Evolutionary conservation across 2,113 vertebrate genomes (phyloP).

Genomic region (Ploceus nigricollis): DNA sequence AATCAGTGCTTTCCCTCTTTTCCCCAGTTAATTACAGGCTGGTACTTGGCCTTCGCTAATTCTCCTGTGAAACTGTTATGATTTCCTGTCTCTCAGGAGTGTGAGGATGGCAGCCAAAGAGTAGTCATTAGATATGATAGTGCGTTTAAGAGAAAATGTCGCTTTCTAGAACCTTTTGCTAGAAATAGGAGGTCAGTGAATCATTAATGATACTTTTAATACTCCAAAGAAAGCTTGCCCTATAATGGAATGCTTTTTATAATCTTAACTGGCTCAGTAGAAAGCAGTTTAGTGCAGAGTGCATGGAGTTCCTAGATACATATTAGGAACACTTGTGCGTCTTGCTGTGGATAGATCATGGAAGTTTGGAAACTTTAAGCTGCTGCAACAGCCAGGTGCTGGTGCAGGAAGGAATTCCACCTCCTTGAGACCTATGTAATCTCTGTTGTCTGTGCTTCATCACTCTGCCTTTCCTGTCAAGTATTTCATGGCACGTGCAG

Average conservation of each 20-base stretch:
- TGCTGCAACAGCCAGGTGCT: not conserved
- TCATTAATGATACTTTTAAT: not conserved
- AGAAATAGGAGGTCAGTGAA: not conserved
- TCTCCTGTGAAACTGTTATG: not conserved
- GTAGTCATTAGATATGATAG: not conserved
- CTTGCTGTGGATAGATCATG: not conserved
- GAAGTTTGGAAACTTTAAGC: not conserved
- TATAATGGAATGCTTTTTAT: not conserved
- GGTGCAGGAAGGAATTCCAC: not conserved
- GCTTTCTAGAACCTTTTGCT: not conserved
- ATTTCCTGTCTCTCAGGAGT: not conserved
- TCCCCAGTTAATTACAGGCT: conserved; percentile 2
- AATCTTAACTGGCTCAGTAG: not conserved
- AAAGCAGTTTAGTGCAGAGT: not conserved
- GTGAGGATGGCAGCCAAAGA: not conserved
- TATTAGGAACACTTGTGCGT: not conserved
- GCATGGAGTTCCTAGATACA: rapidly evolving
- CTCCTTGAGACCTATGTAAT: not conserved
- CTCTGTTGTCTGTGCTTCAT: not conserved
- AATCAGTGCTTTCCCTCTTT: not conserved
- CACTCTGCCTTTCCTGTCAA: not conserved
- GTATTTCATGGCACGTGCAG: not conserved
- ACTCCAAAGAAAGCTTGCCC: not conserved
- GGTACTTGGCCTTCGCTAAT: not conserved
- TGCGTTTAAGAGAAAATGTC: not conserved